Evolutionary conservation across 2,888 invertebrate genomes (phyloP), one percentile per base, ranked within the genome.

Genomic region (Exocentrus adspersus): DNA sequence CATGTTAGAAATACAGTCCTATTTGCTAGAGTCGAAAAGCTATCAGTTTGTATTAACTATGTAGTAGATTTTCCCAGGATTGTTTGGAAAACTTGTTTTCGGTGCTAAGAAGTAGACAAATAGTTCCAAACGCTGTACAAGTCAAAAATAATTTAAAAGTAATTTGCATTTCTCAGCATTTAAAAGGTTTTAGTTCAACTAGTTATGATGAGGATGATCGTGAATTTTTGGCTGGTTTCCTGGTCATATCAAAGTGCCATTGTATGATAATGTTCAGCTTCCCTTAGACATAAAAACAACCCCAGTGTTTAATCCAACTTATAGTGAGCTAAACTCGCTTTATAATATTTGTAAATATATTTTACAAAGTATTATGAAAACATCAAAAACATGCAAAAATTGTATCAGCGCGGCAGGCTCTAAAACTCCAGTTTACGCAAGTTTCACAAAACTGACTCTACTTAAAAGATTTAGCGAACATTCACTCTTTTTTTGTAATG

Each of bases 31-130:
- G 12, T 10, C 2, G 42, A 20, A 60, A 53, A 24, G 45, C n/a
- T 70, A 68, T 62, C 7, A 50, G 5, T 72, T 67, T 66, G 24
- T 73, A 46, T 58, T 72, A 48, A 69, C 72, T 10, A n/a, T n/a
- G n/a, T n/a, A 62, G 68, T 41, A 14, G 71, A 46, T 66, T 72
- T 62, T 63, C 65, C 37, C 67, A 72, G 45, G 68, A 72, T 30
- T 71, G 66, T 61, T 46, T 69, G 14, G 69, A 72, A 57, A 72
- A 72, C 64, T 56, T 68, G 28, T 71, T 71, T 66, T 60, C 53
- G 52, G 46, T 64, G 9, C 16, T 68, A 19, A 42, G 71, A 46
- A 61, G 57, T 28, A 71, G 68, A 48, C 67, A 68, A 42, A 37
- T 66, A 17, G 32, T 67, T 2, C 68, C 70, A 28, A 68, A 64